Conservation (phyloP, 2,113 vertebrate genomes). For the Chlorodrepanis virens region DNA sequence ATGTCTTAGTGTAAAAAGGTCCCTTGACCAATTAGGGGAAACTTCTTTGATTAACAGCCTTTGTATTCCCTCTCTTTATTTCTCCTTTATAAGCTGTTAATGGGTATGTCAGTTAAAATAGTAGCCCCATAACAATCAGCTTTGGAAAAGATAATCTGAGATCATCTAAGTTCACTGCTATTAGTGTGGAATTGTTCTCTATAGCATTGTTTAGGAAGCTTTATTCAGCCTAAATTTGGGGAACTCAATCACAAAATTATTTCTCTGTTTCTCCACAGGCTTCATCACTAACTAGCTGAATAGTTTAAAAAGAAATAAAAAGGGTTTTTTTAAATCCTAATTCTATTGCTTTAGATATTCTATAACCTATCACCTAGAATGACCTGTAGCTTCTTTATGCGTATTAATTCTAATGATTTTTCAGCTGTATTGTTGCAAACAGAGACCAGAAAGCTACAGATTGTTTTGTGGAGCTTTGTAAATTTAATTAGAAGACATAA, state of each 20-base stretch:
- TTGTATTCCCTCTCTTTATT: not conserved
- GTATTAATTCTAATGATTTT: not conserved
- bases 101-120: not conserved
- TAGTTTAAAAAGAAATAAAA: not conserved
- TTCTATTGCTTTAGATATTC: not conserved
- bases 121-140: not conserved
- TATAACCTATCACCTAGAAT: not conserved
- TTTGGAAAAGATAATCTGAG: not conserved
- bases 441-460: not conserved
- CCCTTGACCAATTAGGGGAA: not conserved
- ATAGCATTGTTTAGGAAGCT: not conserved
- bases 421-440: not conserved
- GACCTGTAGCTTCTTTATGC: not conserved
- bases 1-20: not conserved
- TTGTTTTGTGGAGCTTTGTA: not conserved
- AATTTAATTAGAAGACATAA: not conserved
- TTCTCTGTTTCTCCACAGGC: not conserved
- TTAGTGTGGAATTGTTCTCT: slow-evolving; percentile 6
- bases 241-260: not conserved
- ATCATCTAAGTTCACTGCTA: not conserved
- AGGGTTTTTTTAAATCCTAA: rapidly evolving
- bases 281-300: not conserved
- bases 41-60: not conserved
- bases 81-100: not conserved
- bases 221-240: not conserved